Percentiles rank a stretch among this genome's conserved stretches.
Conservation (phyloP, 1,140 invertebrate species). For the Plutomurus gul region DNA sequence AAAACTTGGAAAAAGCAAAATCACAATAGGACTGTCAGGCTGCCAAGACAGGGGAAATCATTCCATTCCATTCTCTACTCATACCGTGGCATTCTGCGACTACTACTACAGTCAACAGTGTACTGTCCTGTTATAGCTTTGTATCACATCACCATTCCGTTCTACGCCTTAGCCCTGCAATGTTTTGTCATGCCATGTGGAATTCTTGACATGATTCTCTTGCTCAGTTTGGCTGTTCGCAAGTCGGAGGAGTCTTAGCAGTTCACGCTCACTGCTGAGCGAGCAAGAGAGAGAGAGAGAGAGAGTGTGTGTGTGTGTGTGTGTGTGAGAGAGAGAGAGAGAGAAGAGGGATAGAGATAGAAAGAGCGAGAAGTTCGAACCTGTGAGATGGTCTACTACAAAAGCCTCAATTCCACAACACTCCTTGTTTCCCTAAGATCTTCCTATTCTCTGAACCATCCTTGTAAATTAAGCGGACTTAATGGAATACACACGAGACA, state of each 20-base stretch:
- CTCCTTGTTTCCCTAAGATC: conserved; percentile 23
- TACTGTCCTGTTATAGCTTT: conserved; percentile 7
- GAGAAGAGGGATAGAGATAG: too few relatives aligned
- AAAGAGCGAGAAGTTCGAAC: conserved; percentile 1
- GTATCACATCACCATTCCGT: conserved; percentile 17
- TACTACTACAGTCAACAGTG: background rate
- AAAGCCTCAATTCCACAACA: conserved; percentile 3
- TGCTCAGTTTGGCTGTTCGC: conserved; percentile 1
- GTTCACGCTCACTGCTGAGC: background rate
- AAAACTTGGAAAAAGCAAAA: conserved; percentile 24
- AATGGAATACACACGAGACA: conserved; percentile 36
- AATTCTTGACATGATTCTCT: conserved; percentile 35
- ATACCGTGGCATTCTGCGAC: conserved; percentile 19
- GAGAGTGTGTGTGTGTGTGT: too few relatives aligned
- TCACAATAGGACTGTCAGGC: conserved; percentile 39
- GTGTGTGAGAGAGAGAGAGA: too few relatives aligned
- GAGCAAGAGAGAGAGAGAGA: background rate
- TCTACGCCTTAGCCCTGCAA: conserved; percentile 19
- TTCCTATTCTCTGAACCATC: conserved; percentile 14
- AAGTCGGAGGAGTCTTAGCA: conserved; percentile 4
- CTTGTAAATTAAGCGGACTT: conserved; percentile 35
- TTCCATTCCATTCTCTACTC: conserved; percentile 18
- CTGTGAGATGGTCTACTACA: background rate
- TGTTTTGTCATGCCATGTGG: conserved; percentile 25
- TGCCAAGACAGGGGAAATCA: conserved; percentile 31